These are phyloP conservation scores for Odontomyia ornata DNA, from an alignment of 2,888 invertebrate genomes.

Conservation along the genomic window DNA sequence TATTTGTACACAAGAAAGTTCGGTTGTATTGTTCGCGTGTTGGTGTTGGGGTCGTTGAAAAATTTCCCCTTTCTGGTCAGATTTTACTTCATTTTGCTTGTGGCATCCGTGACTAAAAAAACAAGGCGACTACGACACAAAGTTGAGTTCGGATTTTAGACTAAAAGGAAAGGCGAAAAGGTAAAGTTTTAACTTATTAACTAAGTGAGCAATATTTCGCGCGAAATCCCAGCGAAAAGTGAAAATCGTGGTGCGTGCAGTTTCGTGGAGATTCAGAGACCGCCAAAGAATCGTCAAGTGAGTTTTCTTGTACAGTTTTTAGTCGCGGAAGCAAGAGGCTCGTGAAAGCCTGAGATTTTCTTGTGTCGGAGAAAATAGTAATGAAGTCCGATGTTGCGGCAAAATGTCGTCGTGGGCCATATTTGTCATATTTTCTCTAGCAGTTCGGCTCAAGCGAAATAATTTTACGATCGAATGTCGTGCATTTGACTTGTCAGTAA, in stretches of 20 bases:
- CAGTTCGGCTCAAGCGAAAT: too few relatives aligned
- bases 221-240: background rate
- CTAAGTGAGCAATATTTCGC: background rate
- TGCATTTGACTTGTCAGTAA: too few relatives aligned
- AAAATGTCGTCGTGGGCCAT: background rate
- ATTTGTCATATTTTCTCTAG: background rate
- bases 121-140: slow-evolving; percentile 48
- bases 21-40: background rate
- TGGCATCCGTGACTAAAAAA: slow-evolving; percentile 54
- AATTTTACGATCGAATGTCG: too few relatives aligned
- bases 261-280: slow-evolving; percentile 1
- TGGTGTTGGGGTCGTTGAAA: slow-evolving; percentile 29
- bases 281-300: slow-evolving; percentile 4
- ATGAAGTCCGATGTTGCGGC: too few relatives aligned
- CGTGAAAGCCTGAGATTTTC: background rate
- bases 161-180: slow-evolving; percentile 51
- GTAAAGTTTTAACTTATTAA: slow-evolving; percentile 18
- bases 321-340: background rate
- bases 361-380: too few relatives aligned
- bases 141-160: slow-evolving; percentile 47
- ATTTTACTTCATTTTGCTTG: slow-evolving; percentile 54
- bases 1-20: slow-evolving; percentile 30
- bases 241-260: background rate
- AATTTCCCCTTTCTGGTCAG: slow-evolving; percentile 52
- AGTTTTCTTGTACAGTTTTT: slow-evolving; percentile 9